phyloP scores from a whole-genome alignment of 2,888 invertebrate genomes.

The Scrobipalpa atriplicella region DNA sequence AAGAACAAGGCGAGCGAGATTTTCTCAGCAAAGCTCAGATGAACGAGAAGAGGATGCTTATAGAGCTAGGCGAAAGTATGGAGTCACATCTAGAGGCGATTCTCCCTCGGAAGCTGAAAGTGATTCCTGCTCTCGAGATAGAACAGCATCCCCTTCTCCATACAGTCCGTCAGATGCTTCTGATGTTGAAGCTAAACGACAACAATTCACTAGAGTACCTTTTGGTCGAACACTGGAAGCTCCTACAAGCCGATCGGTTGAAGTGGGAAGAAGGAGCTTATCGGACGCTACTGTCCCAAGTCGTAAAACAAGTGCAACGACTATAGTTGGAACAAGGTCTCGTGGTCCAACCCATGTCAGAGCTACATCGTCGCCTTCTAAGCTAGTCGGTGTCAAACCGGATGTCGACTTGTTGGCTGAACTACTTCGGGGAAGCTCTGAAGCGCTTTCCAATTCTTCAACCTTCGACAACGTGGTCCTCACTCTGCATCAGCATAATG shows the following conservation, averaged over 20 bases:
- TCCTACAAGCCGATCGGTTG: slow-evolving; percentile 78
- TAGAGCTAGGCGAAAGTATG: slow-evolving; percentile 67
- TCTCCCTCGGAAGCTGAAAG: slow-evolving; percentile 89
- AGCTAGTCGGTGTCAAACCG: slow-evolving; percentile 84
- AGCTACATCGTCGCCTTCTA: slow-evolving; percentile 91
- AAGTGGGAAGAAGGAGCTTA: slow-evolving; percentile 77
- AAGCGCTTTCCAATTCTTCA: slow-evolving; percentile 85
- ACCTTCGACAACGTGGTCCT: slow-evolving; percentile 79
- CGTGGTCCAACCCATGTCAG: slow-evolving; percentile 86
- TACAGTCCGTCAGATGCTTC: slow-evolving; percentile 85
- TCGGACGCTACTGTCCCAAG: slow-evolving; percentile 79
- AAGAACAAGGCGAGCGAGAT: slow-evolving; percentile 73
- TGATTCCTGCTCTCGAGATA: slow-evolving; percentile 81
- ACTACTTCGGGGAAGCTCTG: slow-evolving; percentile 90
- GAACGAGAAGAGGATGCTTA: slow-evolving; percentile 85
- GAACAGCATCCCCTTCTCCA: slow-evolving; percentile 84
- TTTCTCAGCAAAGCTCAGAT: slow-evolving; percentile 88
- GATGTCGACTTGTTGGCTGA: slow-evolving; percentile 87
- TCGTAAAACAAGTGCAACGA: slow-evolving; percentile 83
- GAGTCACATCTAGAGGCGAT: slow-evolving; percentile 79
- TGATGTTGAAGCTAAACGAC: slow-evolving; percentile 74
- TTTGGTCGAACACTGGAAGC: slow-evolving; percentile 78
- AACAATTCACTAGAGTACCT: slow-evolving; percentile 85
- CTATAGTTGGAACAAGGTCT: slow-evolving; percentile 62
- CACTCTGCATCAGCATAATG: slow-evolving; percentile 77